These are phyloP conservation scores for Protodeltote pygarga DNA, from an alignment of 2,888 invertebrate species.

Conservation along the genomic window DNA sequence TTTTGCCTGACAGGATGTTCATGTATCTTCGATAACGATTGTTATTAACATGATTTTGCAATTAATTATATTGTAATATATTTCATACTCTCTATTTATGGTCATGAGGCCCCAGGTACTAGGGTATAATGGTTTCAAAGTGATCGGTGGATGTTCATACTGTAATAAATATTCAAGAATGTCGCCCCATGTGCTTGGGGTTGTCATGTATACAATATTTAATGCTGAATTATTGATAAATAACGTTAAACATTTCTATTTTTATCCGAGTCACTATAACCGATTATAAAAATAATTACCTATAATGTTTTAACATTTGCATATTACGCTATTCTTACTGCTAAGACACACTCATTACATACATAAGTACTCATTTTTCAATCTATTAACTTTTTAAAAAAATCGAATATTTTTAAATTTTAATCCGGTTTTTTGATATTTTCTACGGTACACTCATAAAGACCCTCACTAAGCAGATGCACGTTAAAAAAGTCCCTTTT, in stretches of 20 bases:
- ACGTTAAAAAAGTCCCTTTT: background rate
- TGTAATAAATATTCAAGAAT: constrained; percentile 20
- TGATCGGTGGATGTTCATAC: background rate
- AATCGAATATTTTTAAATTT: no score
- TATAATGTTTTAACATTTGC: no score
- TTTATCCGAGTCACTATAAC: no score
- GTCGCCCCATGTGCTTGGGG: background rate
- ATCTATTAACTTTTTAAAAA: no score
- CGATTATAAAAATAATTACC: no score
- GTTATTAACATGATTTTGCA: constrained; percentile 61
- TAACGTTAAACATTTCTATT: no score
- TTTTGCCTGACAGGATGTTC: constrained; percentile 57
- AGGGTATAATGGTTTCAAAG: background rate
- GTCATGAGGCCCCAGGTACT: constrained; percentile 4
- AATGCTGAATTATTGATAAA: background rate
- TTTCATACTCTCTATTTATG: constrained; percentile 15
- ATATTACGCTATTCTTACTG: no score
- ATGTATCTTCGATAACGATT: constrained; percentile 59
- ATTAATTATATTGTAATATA: constrained; percentile 59
- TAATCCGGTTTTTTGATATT: no score
- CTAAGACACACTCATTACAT: no score
- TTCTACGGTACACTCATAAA: background rate
- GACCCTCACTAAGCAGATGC: background rate
- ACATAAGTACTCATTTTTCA: no score
- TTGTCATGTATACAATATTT: background rate